Evolutionary conservation across 1,140 invertebrate species (phyloP), one percentile per base, ranked within the genome.

Genomic region (Rhagoletis pomonella): DNA sequence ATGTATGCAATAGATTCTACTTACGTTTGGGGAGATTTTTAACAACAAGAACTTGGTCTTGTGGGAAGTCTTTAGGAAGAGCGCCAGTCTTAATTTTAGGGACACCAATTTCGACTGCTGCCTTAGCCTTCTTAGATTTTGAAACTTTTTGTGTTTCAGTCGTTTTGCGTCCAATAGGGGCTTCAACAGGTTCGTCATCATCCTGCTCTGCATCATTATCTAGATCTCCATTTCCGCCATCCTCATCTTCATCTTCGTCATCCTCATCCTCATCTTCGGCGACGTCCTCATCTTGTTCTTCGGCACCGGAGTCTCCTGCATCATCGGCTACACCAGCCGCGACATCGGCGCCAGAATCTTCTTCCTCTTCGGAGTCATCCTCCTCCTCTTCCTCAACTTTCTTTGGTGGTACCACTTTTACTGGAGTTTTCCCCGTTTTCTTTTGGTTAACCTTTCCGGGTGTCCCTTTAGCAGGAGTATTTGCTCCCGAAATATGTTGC

Each of bases 21-120:
- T 86, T 91, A 92, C 91, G 58, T 12, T n/a, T 4, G 1, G 90
- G 90, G 0, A 92, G 29, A n/a, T 90, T 87, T 1, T 47, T 29
- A 2, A 87, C 88, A 50, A 73, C 88, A 3, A 92, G 2, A 29
- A 89, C 29, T 7, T 88, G 86, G 0, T 90, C 47, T 5, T 85
- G 81, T 10, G 91, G 91, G 1, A 88, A 89, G 1, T 59, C 85
- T 0, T 4, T 2, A 4, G 91, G 89, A 73, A 90, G 89, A 3
- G n/a, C 86, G 14, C 87, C 88, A 9, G 87, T 39, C 0, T 10
- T n/a, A 1, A 91, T 69, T 84, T 89, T 91, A 0, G 91, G 91
- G 59, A 91, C 90, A 12, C 91, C 86, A 86, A 44, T 64, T 19
- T 50, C 91, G 0, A 65, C 88, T 14, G 86, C 86, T 9, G 89